These are phyloP conservation scores for Drosophila birchii DNA, from an alignment of 2,888 invertebrate species.

Conservation along the genomic window DNA sequence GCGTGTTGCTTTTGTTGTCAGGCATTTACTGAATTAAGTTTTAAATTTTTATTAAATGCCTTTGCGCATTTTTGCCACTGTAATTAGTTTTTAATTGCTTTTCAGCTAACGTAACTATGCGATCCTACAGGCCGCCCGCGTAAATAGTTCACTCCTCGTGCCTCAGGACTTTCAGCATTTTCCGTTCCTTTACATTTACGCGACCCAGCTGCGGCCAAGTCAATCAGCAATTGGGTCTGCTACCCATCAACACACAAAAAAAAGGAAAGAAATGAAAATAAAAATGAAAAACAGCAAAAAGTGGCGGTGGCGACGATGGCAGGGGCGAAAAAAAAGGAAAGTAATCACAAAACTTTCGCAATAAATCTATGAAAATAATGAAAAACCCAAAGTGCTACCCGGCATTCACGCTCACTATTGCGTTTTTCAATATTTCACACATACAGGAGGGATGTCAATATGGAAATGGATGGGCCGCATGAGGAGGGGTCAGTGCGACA, in stretches of 20 bases:
- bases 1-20: slow-evolving; percentile 33
- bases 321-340: slow-evolving; percentile 43
- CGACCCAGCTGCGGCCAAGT: slow-evolving; percentile 45
- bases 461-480: slow-evolving; percentile 26
- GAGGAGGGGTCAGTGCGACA: slow-evolving; percentile 13
- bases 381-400: slow-evolving; percentile 53
- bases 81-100: slow-evolving; percentile 81
- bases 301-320: slow-evolving; percentile 1
- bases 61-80: slow-evolving; percentile 69
- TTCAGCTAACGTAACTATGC: slow-evolving; percentile 64
- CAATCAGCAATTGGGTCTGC: slow-evolving; percentile 60
- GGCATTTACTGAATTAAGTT: slow-evolving; percentile 79
- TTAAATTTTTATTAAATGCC: slow-evolving; percentile 80
- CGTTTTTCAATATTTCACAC: slow-evolving; percentile 55
- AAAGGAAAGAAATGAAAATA: not conserved
- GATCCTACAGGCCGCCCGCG: slow-evolving; percentile 5
- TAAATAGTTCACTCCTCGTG: slow-evolving; percentile 60
- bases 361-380: slow-evolving; percentile 75
- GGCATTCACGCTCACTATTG: slow-evolving; percentile 42
- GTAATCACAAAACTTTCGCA: slow-evolving; percentile 77
- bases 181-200: slow-evolving; percentile 39
- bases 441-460: slow-evolving; percentile 25
- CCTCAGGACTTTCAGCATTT: slow-evolving; percentile 28
- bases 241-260: slow-evolving; percentile 36
- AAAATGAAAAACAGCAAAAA: slow-evolving; percentile 23